Evolutionary conservation across 2,888 invertebrate species (phyloP), one percentile per base, ranked within the genome.

Genomic region (Eristalis arbustorum): DNA sequence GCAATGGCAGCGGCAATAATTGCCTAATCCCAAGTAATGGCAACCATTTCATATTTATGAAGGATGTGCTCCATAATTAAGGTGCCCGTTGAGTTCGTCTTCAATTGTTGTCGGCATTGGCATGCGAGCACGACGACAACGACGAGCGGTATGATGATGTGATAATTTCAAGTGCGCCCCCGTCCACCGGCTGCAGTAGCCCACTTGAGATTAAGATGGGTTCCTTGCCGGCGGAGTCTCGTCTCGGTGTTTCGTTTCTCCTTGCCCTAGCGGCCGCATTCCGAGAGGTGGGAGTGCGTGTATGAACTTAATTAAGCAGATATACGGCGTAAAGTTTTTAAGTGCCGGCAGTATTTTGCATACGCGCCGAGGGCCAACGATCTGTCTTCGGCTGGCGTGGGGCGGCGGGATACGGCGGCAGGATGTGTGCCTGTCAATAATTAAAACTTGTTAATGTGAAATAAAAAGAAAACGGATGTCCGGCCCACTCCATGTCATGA

Each of bases 31-130:
- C 67, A 34, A 83, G 78, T 87, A 87, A 87, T 83, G 87, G 87
- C 83, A 87, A 83, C 87, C 87, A 87, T 87, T 87, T 87, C 87
- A 87, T 87, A 87, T 87, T 87, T 87, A 87, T 87, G 87, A 87
- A 87, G 83, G 83, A 87, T 87, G 61, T 83, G 75, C 64, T 87
- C 83, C 87, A 87, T 83, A 87, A 87, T 87, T 87, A 87, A 87
- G 87, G 87, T 75, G 87, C 87, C n/a, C 83, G 61, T 64, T 69
- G 40, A 68, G n/a, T 64, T 64, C 77, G 62, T 78, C 83, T 25
- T 14, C 25, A 74, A 82, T 82, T 74, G 77, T 85, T 61, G 67
- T 67, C 73, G 34, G 22, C n/a, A 40, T 68, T 23, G 37, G 40
- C 37, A 61, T 56, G 11, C 23, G 67, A 22, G 34, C 28, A 80